Evolutionary conservation across 2,888 invertebrate genomes (phyloP), one percentile per base, ranked within the genome.

Genomic region (Galeopsomyia nigrocyanea): DNA sequence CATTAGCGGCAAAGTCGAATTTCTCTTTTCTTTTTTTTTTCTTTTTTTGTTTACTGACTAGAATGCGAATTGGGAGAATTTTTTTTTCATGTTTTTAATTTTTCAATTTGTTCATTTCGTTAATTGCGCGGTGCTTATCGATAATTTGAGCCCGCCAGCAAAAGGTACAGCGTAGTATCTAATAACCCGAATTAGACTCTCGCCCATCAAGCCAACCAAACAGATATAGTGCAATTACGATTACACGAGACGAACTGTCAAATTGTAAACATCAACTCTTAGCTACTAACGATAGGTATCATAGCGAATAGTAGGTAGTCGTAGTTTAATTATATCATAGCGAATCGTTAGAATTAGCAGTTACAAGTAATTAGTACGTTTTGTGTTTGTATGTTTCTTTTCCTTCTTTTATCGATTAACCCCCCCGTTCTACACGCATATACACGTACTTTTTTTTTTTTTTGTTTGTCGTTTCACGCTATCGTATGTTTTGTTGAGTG

Each of bases 81-180:
- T 26, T 51, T 6, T 31, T 53, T 14, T 51, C 10, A 16, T 22
- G 1, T n/a, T 61, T 26, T 5, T 5, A 26, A 26, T 26, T n/a
- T 39, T 53, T 39, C 10, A 65, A 63, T 63, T 63, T 13, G 26
- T 19, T 60, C 16, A 10, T 53, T 10, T 39, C 21, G n/a, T 3
- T 17, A 31, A 71, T 73, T 74, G 62, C 68, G 74, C 68, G 21
- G 19, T 64, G 46, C 31, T 63, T 19, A 58, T 58, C 57, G 61
- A 17, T 46, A 68, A 70, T 72, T 74, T 68, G 21, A 74, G 77
- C 82, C 82, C 83, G 82, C 81, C 84, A 82, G 84, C 82, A 82
- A 85, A 86, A 86, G 86, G 86, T 86, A 86, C 86, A 85, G 84
- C 83, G 86, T 86, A 86, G 86, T 86, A 86, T 86, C 85, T 85